Percentiles rank a stretch among this genome's conserved stretches.
Evolutionary conservation across 2,113 vertebrate genomes (phyloP).

Genomic region (Thermophis baileyi): DNA sequence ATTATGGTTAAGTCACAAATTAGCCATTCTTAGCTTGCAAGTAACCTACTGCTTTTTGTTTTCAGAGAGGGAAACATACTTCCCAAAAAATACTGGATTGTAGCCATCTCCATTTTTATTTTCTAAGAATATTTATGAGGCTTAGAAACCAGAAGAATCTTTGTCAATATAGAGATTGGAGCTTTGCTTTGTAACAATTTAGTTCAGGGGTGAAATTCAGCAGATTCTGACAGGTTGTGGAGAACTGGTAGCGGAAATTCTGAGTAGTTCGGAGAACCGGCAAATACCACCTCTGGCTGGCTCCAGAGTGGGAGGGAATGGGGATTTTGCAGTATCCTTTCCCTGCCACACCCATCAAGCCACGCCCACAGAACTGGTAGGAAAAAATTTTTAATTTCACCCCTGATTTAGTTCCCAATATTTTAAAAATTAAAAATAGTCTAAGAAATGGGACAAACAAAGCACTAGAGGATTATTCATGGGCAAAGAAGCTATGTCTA

Average conservation of each 20-base stretch:
- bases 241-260: no score
- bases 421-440: background rate
- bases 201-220: no score
- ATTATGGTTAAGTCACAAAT: background rate
- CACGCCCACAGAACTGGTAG: no score
- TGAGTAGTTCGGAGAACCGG: no score
- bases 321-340: no score
- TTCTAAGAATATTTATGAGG: background rate
- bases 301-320: no score
- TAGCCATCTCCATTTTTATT: background rate
- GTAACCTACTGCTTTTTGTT: background rate
- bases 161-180: background rate
- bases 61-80: background rate
- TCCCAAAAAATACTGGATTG: background rate
- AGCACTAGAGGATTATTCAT: background rate
- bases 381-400: no score
- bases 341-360: no score
- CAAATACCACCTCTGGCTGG: no score
- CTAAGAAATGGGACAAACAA: background rate
- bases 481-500: background rate
- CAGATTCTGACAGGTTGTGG: no score
- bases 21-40: background rate
- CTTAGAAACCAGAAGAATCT: background rate
- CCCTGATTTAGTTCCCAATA: background rate
- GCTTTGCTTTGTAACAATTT: background rate